Percentiles rank a stretch among this genome's conserved stretches.
These are phyloP conservation scores for Gila orcuttii DNA, from an alignment of 2,113 vertebrate species.

Conservation along the genomic window DNA sequence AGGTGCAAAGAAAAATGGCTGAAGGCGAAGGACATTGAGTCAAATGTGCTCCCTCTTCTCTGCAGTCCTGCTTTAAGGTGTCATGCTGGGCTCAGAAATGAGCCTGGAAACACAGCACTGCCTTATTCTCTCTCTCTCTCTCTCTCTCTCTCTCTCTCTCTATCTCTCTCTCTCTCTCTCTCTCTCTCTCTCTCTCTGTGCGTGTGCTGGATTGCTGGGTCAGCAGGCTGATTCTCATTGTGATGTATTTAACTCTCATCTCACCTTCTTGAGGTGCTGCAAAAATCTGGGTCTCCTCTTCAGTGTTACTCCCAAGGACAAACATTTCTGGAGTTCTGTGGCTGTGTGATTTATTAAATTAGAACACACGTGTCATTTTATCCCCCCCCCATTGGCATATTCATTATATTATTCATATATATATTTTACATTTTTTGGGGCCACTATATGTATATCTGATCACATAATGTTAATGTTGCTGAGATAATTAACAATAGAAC, in stretches of 20 bases:
- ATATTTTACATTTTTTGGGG: no score
- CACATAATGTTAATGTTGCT: neutral
- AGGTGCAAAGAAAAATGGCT: slow-evolving; percentile 90
- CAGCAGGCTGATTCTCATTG: slow-evolving; percentile 85
- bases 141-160: no score
- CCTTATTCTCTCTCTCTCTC: slow-evolving; percentile 65
- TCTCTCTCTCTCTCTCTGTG: neutral
- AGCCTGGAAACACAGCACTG: slow-evolving; percentile 91
- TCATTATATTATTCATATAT: no score
- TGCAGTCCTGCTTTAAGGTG: slow-evolving; percentile 86
- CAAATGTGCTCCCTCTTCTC: slow-evolving; percentile 61
- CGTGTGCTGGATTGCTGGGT: slow-evolving; percentile 88
- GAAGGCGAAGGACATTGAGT: slow-evolving; percentile 77
- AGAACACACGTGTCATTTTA: neutral
- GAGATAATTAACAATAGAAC: neutral
- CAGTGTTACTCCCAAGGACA: slow-evolving; percentile 86
- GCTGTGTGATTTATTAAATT: slow-evolving; percentile 49
- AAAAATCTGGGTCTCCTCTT: slow-evolving; percentile 77
- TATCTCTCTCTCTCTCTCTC: no score
- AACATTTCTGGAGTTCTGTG: slow-evolving; percentile 78
- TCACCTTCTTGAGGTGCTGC: slow-evolving; percentile 81
- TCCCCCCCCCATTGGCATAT: no score
- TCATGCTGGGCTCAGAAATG: slow-evolving; percentile 95
- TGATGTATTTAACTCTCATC: slow-evolving; percentile 88
- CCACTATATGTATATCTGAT: neutral